Evolutionary conservation across 2,888 invertebrate species (phyloP).

Genomic region (Belgica antarctica): DNA sequence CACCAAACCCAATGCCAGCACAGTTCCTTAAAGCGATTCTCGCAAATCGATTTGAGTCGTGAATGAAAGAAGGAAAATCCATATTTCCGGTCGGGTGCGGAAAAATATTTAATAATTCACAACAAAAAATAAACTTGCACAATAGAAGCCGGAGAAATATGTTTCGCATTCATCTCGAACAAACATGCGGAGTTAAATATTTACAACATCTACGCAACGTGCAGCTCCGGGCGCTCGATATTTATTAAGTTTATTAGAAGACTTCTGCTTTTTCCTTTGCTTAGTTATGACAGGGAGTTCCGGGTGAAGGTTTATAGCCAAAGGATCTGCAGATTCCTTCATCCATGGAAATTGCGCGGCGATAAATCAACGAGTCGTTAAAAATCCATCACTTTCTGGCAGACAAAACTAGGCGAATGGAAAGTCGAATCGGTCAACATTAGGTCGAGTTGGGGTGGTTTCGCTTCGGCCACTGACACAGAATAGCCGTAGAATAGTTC

Average conservation of each 20-base stretch:
- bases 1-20: background rate
- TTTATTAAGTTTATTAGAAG: background rate
- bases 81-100: slow-evolving; percentile 26
- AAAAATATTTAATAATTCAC: background rate
- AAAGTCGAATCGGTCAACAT: slow-evolving; percentile 4
- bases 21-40: background rate
- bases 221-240: slow-evolving; percentile 20
- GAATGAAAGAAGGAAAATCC: background rate
- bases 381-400: slow-evolving; percentile 31
- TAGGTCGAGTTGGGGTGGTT: background rate
- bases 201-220: slow-evolving; percentile 34
- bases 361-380: slow-evolving; percentile 38
- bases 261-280: background rate
- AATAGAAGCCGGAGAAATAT: background rate
- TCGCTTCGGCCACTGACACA: too few relatives aligned
- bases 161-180: background rate
- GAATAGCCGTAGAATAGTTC: too few relatives aligned
- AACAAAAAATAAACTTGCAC: background rate
- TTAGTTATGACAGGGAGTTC: background rate
- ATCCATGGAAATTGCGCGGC: background rate
- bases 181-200: slow-evolving; percentile 32
- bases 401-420: slow-evolving; percentile 13
- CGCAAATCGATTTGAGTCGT: background rate
- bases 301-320: background rate
- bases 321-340: background rate